A percentile compares a stretch with the other conserved stretches of the same genome.
Evolutionary conservation across 2,113 vertebrate species (phyloP).

Genomic region (Dendropsophus ebraccatus): DNA sequence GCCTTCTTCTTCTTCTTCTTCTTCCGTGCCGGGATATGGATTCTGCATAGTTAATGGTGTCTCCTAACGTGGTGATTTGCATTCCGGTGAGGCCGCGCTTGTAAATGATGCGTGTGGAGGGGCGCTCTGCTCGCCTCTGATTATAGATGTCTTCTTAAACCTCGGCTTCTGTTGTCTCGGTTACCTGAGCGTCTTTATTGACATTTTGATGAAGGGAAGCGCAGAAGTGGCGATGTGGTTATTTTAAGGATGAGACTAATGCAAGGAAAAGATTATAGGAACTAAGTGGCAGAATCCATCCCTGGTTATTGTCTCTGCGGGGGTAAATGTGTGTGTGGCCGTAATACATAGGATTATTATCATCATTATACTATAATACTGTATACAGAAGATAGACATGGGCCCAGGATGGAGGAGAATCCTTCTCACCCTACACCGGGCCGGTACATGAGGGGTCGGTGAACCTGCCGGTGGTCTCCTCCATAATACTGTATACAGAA

Average conservation of each 20-base stretch:
- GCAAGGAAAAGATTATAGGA: conserved; percentile 1
- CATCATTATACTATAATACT: too few species aligned
- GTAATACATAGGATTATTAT: background rate
- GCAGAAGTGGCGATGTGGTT: conserved; percentile 63
- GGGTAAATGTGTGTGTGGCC: background rate
- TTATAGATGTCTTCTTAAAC: conserved; percentile 69
- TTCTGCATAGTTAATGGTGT: conserved; percentile 66
- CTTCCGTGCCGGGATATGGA: conserved; percentile 65
- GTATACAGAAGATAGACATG: too few species aligned
- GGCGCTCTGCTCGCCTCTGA: conserved; percentile 63
- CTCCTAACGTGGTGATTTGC: conserved; percentile 68
- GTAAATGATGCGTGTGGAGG: conserved; percentile 66
- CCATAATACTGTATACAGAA: too few species aligned
- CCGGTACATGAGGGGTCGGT: too few species aligned
- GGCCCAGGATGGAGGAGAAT: background rate
- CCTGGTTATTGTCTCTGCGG: background rate
- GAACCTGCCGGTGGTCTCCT: too few species aligned
- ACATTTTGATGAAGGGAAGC: conserved; percentile 66
- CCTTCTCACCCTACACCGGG: too few species aligned
- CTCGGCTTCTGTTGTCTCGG: conserved; percentile 65
- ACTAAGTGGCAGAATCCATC: background rate
- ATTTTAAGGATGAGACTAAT: conserved; percentile 62
- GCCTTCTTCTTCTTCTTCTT: conserved; percentile 66
- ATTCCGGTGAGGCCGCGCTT: conserved; percentile 69
- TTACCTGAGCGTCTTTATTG: conserved; percentile 69